Conservation (phyloP, 2,113 vertebrate genomes). For the Platycercus adscitus region DNA sequence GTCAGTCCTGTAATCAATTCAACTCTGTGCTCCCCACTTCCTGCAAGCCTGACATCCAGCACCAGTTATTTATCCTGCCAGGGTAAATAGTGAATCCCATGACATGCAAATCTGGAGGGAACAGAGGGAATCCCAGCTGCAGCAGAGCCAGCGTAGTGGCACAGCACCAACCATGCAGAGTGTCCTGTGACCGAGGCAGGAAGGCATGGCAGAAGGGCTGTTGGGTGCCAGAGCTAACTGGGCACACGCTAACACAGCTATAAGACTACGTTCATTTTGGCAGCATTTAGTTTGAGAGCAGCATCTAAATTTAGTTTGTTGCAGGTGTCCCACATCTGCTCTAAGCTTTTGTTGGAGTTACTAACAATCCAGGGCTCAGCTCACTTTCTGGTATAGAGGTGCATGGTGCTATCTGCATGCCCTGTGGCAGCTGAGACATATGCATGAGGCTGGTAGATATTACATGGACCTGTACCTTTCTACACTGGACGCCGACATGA, state of each 20-base stretch:
- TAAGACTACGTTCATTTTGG: background rate
- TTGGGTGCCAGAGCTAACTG: background rate
- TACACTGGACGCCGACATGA: background rate
- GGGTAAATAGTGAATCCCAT: background rate
- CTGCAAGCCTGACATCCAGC: background rate
- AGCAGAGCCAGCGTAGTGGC: background rate
- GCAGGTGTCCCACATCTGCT: background rate
- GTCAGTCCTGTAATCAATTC: background rate
- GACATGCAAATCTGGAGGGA: background rate
- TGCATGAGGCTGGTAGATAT: background rate
- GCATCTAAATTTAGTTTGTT: background rate
- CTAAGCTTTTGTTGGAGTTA: background rate
- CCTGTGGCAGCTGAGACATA: accelerated
- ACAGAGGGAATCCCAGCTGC: background rate
- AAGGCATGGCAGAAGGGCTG: background rate
- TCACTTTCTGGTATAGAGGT: accelerated
- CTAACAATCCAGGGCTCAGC: background rate
- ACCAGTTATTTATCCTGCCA: background rate
- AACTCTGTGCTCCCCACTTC: background rate
- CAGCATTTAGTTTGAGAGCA: background rate
- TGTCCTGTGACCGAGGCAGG: accelerated
- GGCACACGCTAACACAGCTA: background rate
- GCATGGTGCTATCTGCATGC: background rate
- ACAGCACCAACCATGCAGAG: background rate
- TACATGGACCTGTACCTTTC: background rate